A percentile compares a stretch with the other conserved stretches of the same genome.
Evolutionary conservation across 2,888 invertebrate species (phyloP).

Genomic region (Xanthia icteritia): DNA sequence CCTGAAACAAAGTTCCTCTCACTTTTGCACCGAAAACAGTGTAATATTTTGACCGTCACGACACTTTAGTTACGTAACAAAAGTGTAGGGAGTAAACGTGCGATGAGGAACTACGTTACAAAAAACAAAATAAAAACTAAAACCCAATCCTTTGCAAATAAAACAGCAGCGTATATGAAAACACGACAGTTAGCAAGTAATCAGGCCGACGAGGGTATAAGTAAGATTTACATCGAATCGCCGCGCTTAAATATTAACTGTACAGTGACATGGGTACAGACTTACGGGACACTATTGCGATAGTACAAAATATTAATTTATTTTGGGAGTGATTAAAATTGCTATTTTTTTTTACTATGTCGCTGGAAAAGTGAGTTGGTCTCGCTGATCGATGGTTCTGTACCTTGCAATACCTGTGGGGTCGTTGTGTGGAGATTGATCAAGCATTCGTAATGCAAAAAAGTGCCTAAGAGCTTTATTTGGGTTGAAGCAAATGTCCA

Average conservation of each 20-base stretch:
- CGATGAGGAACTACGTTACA: background rate
- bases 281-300: constrained; percentile 20
- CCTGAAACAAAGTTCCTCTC: background rate
- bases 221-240: constrained; percentile 67
- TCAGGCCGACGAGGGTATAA: constrained; percentile 65
- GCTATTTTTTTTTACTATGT: background rate
- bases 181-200: constrained; percentile 58
- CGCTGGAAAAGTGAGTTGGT: too few relatives aligned
- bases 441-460: too few relatives aligned
- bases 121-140: constrained; percentile 10
- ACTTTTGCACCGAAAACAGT: background rate
- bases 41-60: background rate
- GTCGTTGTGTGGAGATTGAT: too few relatives aligned
- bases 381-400: too few relatives aligned
- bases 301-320: constrained; percentile 30
- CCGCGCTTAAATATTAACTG: constrained; percentile 78
- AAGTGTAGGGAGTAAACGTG: background rate
- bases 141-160: constrained; percentile 37
- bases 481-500: too few relatives aligned
- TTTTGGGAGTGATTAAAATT: constrained; percentile 20
- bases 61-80: background rate
- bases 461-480: too few relatives aligned
- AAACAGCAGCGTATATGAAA: constrained; percentile 52
- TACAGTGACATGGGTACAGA: constrained; percentile 72
- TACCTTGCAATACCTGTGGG: background rate